These are phyloP conservation scores for Misgurnus mizolepis DNA, from an alignment of 2,113 vertebrate species.

Conservation along the genomic window DNA sequence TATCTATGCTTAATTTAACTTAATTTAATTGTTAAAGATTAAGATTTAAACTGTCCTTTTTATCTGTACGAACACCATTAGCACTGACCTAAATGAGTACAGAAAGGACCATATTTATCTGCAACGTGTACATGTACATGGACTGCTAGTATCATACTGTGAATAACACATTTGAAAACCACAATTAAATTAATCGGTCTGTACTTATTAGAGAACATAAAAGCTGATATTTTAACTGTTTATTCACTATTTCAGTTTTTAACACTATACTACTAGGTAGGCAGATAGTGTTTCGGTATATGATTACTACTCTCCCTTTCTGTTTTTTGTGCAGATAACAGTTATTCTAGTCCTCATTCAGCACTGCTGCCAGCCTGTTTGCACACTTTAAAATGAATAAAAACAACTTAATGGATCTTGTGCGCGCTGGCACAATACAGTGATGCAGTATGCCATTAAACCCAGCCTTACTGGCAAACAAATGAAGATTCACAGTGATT, in stretches of 20 bases:
- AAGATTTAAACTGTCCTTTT: background rate
- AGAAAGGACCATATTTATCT: background rate
- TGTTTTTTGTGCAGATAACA: conserved; percentile 37
- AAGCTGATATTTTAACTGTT: background rate
- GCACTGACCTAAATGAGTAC: background rate
- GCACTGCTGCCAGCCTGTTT: conserved; percentile 8
- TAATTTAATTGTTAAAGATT: too few relatives aligned
- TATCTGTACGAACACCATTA: background rate
- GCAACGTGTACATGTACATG: background rate
- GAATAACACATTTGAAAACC: background rate
- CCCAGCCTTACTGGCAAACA: conserved; percentile 43
- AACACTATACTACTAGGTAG: background rate
- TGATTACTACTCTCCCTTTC: background rate
- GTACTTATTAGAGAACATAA: background rate
- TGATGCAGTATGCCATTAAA: conserved; percentile 50
- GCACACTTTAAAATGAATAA: conserved; percentile 40
- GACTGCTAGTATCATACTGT: background rate
- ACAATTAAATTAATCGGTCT: background rate
- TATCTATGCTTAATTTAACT: too few relatives aligned
- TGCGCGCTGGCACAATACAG: conserved; percentile 34
- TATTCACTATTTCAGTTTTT: conserved; percentile 16
- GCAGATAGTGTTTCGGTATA: background rate
- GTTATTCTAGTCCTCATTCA: conserved; percentile 16
- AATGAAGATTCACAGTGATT: conserved; percentile 50
- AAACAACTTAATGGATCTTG: conserved; percentile 49